These are phyloP conservation scores for Brachirus orientalis DNA, from an alignment of 2,113 vertebrate species.

Conservation along the genomic window DNA sequence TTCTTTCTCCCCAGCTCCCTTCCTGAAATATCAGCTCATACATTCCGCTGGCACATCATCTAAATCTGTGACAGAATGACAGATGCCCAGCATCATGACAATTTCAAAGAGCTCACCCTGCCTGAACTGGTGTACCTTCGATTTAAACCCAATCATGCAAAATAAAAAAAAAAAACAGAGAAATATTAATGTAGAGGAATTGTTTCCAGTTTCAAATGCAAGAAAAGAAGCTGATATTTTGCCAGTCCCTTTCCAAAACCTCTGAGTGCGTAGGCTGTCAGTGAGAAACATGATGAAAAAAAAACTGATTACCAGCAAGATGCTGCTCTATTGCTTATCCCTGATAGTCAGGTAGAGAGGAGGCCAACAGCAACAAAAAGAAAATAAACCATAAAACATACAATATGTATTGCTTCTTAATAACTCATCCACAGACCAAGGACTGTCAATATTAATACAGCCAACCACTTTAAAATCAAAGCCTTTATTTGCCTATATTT, in stretches of 20 bases:
- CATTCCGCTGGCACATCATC: slow-evolving; percentile 39
- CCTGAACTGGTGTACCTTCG: slow-evolving; percentile 46
- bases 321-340: slow-evolving; percentile 25
- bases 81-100: slow-evolving; percentile 33
- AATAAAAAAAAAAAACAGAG: slow-evolving; percentile 13
- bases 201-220: slow-evolving; percentile 24
- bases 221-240: slow-evolving; percentile 29
- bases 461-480: slow-evolving; percentile 46
- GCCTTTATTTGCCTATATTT: slow-evolving; percentile 39
- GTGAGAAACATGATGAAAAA: slow-evolving; percentile 44
- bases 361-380: neutral
- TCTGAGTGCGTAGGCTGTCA: slow-evolving; percentile 42
- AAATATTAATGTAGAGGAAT: neutral
- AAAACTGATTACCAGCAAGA: slow-evolving; percentile 37
- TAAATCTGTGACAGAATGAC: slow-evolving; percentile 53
- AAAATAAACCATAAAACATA: slow-evolving; percentile 27
- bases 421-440: too few relatives aligned
- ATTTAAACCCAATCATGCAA: slow-evolving; percentile 51
- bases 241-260: slow-evolving; percentile 29
- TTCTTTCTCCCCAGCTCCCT: neutral
- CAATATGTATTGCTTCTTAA: slow-evolving; percentile 11
- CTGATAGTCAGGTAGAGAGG: slow-evolving; percentile 36
- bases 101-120: slow-evolving; percentile 38
- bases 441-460: too few relatives aligned
- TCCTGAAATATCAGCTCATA: slow-evolving; percentile 22